phyloP scores from a whole-genome alignment of 1,140 invertebrate species.

The Oscheius sp. region DNA sequence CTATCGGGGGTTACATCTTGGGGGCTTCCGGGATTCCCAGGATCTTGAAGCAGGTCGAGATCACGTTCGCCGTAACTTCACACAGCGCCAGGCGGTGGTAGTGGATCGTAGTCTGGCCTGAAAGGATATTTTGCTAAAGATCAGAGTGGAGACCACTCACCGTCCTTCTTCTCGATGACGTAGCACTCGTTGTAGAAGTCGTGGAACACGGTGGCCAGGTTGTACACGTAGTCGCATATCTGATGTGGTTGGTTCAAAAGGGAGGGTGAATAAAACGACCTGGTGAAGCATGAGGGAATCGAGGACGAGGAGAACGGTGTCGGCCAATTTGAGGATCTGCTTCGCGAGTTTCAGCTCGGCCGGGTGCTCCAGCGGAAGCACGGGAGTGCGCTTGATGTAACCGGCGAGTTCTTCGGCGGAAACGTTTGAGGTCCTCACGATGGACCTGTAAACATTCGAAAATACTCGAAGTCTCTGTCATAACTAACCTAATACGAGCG shows the following conservation, averaged over 20 bases:
- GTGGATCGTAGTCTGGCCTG: constrained; percentile 74
- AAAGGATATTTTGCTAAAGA: constrained; percentile 4
- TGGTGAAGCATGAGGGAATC: constrained; percentile 79
- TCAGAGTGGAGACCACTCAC: constrained; percentile 27
- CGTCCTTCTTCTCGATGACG: constrained; percentile 84
- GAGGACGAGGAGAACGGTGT: constrained; percentile 78
- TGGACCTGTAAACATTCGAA: constrained; percentile 62
- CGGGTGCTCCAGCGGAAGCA: constrained; percentile 74
- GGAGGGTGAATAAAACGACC: not conserved
- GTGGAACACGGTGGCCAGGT: constrained; percentile 83
- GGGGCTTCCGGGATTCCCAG: constrained; percentile 85
- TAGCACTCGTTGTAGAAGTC: constrained; percentile 99
- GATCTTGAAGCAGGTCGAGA: constrained; percentile 82
- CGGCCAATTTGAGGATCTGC: constrained; percentile 67
- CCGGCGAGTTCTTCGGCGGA: constrained; percentile 32
- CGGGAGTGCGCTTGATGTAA: constrained; percentile 26
- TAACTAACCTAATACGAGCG: constrained; percentile 77
- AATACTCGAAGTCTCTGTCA: not conserved
- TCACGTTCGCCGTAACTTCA: constrained; percentile 83
- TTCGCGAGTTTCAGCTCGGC: constrained; percentile 94
- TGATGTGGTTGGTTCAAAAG: constrained; percentile 63
- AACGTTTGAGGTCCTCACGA: constrained; percentile 76
- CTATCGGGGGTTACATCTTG: constrained; percentile 88
- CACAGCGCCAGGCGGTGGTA: constrained; percentile 82
- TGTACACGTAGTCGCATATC: constrained; percentile 92